Evolutionary conservation across 2,888 invertebrate genomes (phyloP), one percentile per base, ranked within the genome.

Genomic region (Candidula unifasciata): DNA sequence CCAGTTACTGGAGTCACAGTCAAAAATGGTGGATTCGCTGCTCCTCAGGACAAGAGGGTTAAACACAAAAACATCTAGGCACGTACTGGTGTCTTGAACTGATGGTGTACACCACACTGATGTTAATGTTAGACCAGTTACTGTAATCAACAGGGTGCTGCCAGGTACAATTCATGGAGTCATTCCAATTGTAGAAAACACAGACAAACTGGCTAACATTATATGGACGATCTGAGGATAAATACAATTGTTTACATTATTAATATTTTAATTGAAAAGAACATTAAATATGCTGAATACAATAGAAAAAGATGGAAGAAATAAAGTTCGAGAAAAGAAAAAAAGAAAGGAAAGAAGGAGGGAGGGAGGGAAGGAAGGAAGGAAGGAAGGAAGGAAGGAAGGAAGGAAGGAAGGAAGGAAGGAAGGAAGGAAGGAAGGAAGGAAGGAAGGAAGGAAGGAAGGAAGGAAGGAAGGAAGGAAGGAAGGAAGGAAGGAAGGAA

Each of bases 151-250:
- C 73, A 52, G 73, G 73, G 27, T 74, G 73, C 18, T 74, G 8
- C 73, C 73, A 74, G 24, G 52, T 74, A 52, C 73, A 74, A 16
- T 10, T 74, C 73, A 44, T 44, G 1, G 52, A 74, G 3, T 52
- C 73, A 27, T n/a, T 27, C 73, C 73, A 74, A 18, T 74, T 18
- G 52, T 52, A 30, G 74, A 74, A 5, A 30, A 74, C 33, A 74
- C 74, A 74, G 18, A 18, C 24, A 18, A 74, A 18, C 2, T 74
- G n/a, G 27, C 21, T 74, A 3, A 74, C 74, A 21, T 74, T 74
- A 1, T 74, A 54, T n/a, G 74, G 74, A 54, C 27, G 16, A 74
- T 54, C 74, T 74, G 52, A 52, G 54, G 54, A 44, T 24, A n/a
- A 71, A n/a, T n/a, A 10, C 44, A 44, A 44, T 44, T 44, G 13